These are phyloP conservation scores for Drosophila willistoni DNA, from an alignment of 1,140 invertebrate genomes.

Conservation along the genomic window DNA sequence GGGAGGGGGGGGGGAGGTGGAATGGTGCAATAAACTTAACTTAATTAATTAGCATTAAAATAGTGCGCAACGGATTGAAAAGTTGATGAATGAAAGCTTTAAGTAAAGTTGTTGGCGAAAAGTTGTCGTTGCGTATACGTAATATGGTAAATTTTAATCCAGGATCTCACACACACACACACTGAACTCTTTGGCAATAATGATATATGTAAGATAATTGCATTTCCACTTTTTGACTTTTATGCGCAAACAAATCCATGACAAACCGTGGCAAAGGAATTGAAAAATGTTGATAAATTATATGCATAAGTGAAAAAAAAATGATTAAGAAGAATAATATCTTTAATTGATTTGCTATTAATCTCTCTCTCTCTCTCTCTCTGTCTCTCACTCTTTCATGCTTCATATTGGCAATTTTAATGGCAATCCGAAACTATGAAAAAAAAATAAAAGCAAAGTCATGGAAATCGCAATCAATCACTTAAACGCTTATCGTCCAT, in stretches of 20 bases:
- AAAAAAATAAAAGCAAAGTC: conserved; percentile 14
- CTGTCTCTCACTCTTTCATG: neutral
- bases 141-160: conserved; percentile 21
- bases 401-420: neutral
- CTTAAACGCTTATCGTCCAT: conserved; percentile 54
- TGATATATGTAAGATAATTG: neutral
- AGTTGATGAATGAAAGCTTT: conserved; percentile 42
- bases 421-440: neutral
- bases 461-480: conserved; percentile 49
- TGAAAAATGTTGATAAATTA: neutral
- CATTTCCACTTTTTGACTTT: conserved; percentile 6
- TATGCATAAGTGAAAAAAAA: neutral
- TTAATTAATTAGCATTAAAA: conserved; percentile 62
- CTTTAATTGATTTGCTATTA: neutral
- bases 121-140: conserved; percentile 60
- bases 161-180: neutral
- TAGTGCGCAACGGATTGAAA: conserved; percentile 45
- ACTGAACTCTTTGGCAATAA: conserved; percentile 20
- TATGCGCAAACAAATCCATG: neutral
- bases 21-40: conserved; percentile 47
- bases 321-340: neutral
- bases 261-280: neutral
- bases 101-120: neutral
- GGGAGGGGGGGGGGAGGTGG: too few relatives aligned
- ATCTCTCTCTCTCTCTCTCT: neutral